Evolutionary conservation across 2,888 invertebrate genomes (phyloP).

Genomic region (Zaprionus lineosus): DNA sequence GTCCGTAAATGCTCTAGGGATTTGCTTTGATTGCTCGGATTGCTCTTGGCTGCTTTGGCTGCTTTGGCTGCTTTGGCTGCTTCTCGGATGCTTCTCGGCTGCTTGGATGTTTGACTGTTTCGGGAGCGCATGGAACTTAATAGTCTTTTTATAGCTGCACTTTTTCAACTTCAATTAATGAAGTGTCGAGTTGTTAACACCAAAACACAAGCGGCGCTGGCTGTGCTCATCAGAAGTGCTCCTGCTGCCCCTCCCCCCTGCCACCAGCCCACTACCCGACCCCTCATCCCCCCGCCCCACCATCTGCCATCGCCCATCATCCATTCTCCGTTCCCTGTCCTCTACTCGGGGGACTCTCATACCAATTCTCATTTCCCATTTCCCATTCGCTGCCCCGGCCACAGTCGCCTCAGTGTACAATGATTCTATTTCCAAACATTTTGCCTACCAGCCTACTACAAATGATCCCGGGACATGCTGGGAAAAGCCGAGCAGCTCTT

Average conservation of each 20-base stretch:
- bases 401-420: conserved; percentile 11
- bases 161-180: conserved; percentile 78
- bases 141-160: conserved; percentile 77
- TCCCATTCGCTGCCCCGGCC: background rate
- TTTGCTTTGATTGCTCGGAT: conserved; percentile 51
- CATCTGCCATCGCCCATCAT: background rate
- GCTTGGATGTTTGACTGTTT: background rate
- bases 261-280: background rate
- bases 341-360: background rate
- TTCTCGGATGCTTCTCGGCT: background rate
- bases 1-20: conserved; percentile 18
- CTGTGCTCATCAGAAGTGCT: conserved; percentile 12
- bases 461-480: conserved; percentile 50
- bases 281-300: background rate
- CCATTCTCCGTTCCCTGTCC: background rate
- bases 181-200: conserved; percentile 78
- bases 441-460: conserved; percentile 40
- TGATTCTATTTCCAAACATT: conserved; percentile 67
- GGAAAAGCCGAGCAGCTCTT: conserved; percentile 52
- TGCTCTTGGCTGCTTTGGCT: background rate
- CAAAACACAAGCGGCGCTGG: conserved; percentile 54
- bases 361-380: too few species aligned
- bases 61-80: conserved; percentile 51
- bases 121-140: conserved; percentile 54
- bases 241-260: too few species aligned